phyloP scores from a whole-genome alignment of 2,888 invertebrate species.

The Eueremaeus valkanovi region DNA sequence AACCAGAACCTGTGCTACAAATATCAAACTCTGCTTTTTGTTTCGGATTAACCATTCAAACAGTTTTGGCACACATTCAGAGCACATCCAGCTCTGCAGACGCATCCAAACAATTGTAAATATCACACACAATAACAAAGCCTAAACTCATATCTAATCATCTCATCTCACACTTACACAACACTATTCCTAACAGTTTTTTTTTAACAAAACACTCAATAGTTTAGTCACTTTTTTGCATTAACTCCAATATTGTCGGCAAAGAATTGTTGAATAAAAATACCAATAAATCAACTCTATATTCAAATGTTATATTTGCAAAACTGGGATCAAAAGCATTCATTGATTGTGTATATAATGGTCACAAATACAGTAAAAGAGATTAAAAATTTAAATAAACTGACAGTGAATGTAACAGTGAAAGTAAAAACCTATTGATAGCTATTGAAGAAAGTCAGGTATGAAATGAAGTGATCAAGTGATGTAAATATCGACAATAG shows the following conservation, averaged over 20 bases:
- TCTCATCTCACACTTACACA: constrained; percentile 23
- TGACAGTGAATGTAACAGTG: constrained; percentile 1
- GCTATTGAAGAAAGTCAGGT: constrained; percentile 30
- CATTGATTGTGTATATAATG: constrained; percentile 22
- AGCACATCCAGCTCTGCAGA: neutral
- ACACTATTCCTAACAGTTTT: neutral
- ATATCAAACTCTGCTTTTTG: neutral
- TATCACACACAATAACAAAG: constrained; percentile 13
- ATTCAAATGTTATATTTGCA: constrained; percentile 14
- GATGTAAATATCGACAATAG: constrained; percentile 25
- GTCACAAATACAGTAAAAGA: constrained; percentile 19
- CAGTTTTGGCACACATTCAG: neutral
- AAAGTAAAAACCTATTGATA: neutral
- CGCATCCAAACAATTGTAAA: constrained; percentile 18
- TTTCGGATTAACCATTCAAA: constrained; percentile 23
- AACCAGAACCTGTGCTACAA: neutral
- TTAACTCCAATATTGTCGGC: constrained; percentile 12
- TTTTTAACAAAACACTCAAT: constrained; percentile 18
- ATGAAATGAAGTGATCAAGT: constrained; percentile 20
- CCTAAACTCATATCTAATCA: constrained; percentile 22
- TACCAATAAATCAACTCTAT: constrained; percentile 28
- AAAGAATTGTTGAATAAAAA: constrained; percentile 25
- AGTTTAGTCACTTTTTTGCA: neutral
- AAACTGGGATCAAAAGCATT: constrained; percentile 4
- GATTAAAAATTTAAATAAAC: constrained; percentile 35